phyloP scores from a whole-genome alignment of 2,888 invertebrate species.

The Torymus aiolomorphi region DNA sequence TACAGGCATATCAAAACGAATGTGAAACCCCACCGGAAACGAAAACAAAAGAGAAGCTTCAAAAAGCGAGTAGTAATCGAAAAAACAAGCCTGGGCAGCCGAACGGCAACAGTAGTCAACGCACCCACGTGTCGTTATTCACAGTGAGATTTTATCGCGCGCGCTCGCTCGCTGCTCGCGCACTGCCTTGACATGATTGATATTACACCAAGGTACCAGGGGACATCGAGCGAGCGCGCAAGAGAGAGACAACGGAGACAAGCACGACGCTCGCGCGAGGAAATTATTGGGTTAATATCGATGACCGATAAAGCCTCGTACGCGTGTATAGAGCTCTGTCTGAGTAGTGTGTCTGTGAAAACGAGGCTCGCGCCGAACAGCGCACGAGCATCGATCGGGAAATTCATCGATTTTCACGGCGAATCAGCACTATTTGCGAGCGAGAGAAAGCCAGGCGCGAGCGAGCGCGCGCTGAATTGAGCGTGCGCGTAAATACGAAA shows the following conservation, averaged over 20 bases:
- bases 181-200: constrained; percentile 44
- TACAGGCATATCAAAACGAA: not conserved
- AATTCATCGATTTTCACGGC: constrained; percentile 57
- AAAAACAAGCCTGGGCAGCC: not conserved
- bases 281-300: constrained; percentile 50
- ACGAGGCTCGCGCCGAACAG: not conserved
- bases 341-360: not conserved
- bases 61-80: not conserved
- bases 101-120: not conserved
- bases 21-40: not conserved
- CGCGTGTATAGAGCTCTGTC: not conserved
- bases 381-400: constrained; percentile 16
- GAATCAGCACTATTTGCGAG: constrained; percentile 60
- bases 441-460: constrained; percentile 41
- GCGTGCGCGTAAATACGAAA: constrained; percentile 60
- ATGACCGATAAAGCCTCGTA: constrained; percentile 28
- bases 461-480: constrained; percentile 58
- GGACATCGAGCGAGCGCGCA: not conserved
- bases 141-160: constrained; percentile 37
- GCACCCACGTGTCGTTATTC: constrained; percentile 27
- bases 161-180: not conserved
- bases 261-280: constrained; percentile 14
- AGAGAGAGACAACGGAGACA: not conserved
- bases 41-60: not conserved
- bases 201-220: constrained; percentile 10